Base-by-base conservation (phyloP, 1,140 invertebrate genomes). In the Amphibalanus amphitrite region DNA sequence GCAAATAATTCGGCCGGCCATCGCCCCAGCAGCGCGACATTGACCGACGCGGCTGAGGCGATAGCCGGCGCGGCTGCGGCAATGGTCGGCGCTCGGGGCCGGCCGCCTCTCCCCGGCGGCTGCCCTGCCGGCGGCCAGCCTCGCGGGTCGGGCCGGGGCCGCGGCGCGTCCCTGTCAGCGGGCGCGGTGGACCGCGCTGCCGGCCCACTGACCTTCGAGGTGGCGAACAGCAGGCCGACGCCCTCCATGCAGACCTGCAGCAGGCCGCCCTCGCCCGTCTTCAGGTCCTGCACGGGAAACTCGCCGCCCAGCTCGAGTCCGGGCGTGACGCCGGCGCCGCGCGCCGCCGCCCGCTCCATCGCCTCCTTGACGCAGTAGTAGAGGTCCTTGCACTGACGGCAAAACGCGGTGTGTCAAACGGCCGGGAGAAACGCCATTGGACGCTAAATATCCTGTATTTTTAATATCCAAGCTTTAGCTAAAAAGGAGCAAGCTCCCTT, bases 221-320 rank as follows among this genome's bases (percentile, higher is more conserved):
- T 95, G 75, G 94, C 95, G 84, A 99, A 97, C 73, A 98, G 89
- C 73, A 99, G 87, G 75, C 94, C 93, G 77, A 99, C 94, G 76
- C 97, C 97, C 83, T 98, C 96, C 87, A 99, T 95, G 85, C 95
- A 97, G 77, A 99, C 95, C 86, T 98, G 95, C 71, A 99, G 87
- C 40, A 98, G 86, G 20, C 97, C 97, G 69, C 97, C 95, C 82
- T 98, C 93, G 29, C 94, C 94, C 3, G 93, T 92, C 77, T 89
- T 89, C 84, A 98, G 89, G 81, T 99, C 96, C 79, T 97, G 93
- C 29, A 99, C 92, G 0, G 96, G 95, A 83, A 99, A 99, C 82
- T 99, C 97, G 4, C 97, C 97, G 25, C 97, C 96, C 25, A 99
- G 84, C 80, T 98, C 96, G 23, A 82, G 79, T 75, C 86, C 88